Conservation (phyloP, 2,797 vertebrate species). For the Halcyon smyrnensis region DNA sequence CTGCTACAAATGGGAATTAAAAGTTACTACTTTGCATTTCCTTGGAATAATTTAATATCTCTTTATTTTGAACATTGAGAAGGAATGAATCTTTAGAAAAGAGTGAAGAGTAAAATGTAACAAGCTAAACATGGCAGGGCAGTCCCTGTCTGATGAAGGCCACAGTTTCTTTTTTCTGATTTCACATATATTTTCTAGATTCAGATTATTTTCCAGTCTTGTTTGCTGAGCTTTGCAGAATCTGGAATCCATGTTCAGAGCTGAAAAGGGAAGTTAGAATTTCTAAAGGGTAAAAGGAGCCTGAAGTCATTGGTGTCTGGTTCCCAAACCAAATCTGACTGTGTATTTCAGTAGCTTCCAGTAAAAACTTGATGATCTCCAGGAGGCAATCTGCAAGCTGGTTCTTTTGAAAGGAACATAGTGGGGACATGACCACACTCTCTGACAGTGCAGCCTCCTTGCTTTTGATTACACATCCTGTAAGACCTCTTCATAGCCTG, state of each 20-base stretch:
- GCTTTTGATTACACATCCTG: neutral
- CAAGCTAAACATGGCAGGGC: neutral
- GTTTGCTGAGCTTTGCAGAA: neutral
- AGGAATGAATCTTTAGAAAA: slow-evolving; percentile 18
- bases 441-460: neutral
- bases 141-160: neutral
- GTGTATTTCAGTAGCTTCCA: neutral
- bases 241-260: neutral
- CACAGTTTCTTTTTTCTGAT: neutral
- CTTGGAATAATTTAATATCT: slow-evolving; percentile 64
- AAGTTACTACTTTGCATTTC: slow-evolving; percentile 59
- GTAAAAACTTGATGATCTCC: neutral
- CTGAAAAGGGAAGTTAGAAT: neutral
- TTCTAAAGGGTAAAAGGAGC: neutral
- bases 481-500: neutral
- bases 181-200: neutral
- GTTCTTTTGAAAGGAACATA: neutral
- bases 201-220: neutral
- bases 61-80: slow-evolving; percentile 49
- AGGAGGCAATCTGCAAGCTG: neutral
- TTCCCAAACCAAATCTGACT: neutral
- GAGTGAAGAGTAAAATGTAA: neutral
- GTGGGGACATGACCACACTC: neutral
- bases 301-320: neutral
- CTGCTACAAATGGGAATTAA: slow-evolving; percentile 10